These are phyloP conservation scores for Melinaea marsaeus DNA, from an alignment of 2,888 invertebrate species.

Conservation along the genomic window DNA sequence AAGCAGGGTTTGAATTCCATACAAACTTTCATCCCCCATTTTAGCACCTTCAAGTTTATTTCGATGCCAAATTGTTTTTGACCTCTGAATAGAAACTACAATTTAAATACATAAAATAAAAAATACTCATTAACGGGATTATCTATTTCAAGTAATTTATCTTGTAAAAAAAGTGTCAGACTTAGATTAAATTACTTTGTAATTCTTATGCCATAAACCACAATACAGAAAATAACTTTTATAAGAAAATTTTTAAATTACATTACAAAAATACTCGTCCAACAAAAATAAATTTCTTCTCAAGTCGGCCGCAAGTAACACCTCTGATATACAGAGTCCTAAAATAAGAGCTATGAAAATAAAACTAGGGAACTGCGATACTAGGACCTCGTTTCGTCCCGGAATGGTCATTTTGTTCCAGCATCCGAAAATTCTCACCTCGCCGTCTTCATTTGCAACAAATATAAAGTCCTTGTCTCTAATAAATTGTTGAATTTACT, in stretches of 20 bases:
- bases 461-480: slow-evolving; percentile 65
- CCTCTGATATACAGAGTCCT: slow-evolving; percentile 32
- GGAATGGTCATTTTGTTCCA: slow-evolving; percentile 60
- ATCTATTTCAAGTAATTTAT: too few relatives aligned
- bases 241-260: not conserved
- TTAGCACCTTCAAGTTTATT: too few relatives aligned
- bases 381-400: slow-evolving; percentile 48
- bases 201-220: not conserved
- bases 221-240: not conserved
- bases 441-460: slow-evolving; percentile 74
- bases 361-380: slow-evolving; percentile 50
- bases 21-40: too few relatives aligned
- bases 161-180: too few relatives aligned
- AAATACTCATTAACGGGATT: too few relatives aligned
- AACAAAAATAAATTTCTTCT: slow-evolving; percentile 5
- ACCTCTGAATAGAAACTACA: too few relatives aligned
- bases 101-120: too few relatives aligned
- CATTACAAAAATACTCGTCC: not conserved
- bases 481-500: slow-evolving; percentile 74
- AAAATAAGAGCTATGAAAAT: slow-evolving; percentile 45
- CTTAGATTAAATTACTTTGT: too few relatives aligned
- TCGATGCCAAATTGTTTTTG: too few relatives aligned
- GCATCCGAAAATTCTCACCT: slow-evolving; percentile 73
- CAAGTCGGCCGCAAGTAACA: slow-evolving; percentile 21
- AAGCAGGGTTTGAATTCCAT: too few relatives aligned